Conservation (phyloP, 2,113 vertebrate genomes). For the Pangasianodon gigas region DNA sequence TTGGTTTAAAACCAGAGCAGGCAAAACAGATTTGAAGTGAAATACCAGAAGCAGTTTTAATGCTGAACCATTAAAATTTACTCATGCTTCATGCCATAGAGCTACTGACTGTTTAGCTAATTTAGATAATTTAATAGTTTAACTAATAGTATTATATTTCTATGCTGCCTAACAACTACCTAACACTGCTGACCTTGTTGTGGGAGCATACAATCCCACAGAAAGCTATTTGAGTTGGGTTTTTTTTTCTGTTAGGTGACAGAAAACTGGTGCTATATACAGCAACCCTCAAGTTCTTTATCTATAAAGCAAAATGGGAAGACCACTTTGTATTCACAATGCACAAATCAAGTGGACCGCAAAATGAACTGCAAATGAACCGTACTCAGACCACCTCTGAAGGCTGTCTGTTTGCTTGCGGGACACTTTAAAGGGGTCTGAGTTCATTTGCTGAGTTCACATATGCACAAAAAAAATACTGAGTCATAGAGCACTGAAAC, state of each 20-base stretch:
- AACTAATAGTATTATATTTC: neutral
- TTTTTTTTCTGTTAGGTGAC: too few relatives aligned
- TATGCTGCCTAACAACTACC: neutral
- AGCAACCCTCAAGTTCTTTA: neutral
- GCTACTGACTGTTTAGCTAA: neutral
- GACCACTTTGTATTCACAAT: neutral
- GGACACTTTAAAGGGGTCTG: neutral
- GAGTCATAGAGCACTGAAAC: neutral
- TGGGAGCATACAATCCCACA: too few relatives aligned
- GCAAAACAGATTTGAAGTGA: neutral
- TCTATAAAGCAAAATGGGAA: neutral
- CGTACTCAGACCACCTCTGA: too few relatives aligned
- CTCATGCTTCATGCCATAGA: neutral
- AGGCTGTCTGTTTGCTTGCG: neutral
- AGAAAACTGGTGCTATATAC: too few relatives aligned
- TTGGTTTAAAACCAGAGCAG: neutral
- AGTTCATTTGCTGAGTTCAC: neutral
- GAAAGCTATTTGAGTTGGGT: too few relatives aligned
- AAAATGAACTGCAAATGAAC: neutral
- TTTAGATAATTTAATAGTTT: too few relatives aligned
- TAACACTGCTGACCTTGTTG: too few relatives aligned
- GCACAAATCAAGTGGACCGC: neutral
- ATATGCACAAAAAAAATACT: neutral
- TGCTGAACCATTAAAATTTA: neutral
- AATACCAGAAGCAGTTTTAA: neutral